Evolutionary conservation across 2,797 vertebrate species (phyloP).

Genomic region (Dendrocincla fuliginosa): DNA sequence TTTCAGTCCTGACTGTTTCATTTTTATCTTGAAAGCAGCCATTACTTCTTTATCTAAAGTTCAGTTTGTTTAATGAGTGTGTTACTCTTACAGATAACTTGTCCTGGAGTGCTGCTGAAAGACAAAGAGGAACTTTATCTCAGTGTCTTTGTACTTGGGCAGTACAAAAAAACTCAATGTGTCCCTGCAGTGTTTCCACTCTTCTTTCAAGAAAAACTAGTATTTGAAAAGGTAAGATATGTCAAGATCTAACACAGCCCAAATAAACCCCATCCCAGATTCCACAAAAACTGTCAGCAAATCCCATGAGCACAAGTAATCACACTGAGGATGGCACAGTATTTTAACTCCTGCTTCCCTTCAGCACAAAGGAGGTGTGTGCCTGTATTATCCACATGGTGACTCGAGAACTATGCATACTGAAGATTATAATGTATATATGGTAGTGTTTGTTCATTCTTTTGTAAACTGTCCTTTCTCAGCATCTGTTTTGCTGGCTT

Average conservation of each 20-base stretch:
- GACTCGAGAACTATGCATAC: neutral
- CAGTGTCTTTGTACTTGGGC: constrained; percentile 87
- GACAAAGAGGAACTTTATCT: constrained; percentile 86
- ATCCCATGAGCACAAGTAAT: neutral
- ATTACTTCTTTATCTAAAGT: constrained; percentile 13
- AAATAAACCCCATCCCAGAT: neutral
- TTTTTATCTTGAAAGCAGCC: constrained; percentile 43
- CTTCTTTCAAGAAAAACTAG: constrained; percentile 85
- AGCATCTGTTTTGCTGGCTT: neutral
- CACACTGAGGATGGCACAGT: neutral
- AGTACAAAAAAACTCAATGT: constrained; percentile 85
- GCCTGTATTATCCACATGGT: neutral
- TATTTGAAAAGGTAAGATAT: constrained; percentile 88
- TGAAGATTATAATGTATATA: neutral
- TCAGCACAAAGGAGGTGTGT: neutral
- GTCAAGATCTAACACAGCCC: neutral
- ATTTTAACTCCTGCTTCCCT: neutral
- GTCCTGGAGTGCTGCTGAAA: constrained; percentile 84
- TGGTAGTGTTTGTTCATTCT: neutral
- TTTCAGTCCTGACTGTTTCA: neutral
- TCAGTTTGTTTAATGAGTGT: constrained; percentile 22
- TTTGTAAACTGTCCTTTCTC: neutral
- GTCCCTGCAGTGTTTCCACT: constrained; percentile 87
- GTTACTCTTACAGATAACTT: constrained; percentile 83
- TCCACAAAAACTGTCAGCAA: neutral